Conservation (phyloP, 2,113 vertebrate species). For the Thermophis baileyi region DNA sequence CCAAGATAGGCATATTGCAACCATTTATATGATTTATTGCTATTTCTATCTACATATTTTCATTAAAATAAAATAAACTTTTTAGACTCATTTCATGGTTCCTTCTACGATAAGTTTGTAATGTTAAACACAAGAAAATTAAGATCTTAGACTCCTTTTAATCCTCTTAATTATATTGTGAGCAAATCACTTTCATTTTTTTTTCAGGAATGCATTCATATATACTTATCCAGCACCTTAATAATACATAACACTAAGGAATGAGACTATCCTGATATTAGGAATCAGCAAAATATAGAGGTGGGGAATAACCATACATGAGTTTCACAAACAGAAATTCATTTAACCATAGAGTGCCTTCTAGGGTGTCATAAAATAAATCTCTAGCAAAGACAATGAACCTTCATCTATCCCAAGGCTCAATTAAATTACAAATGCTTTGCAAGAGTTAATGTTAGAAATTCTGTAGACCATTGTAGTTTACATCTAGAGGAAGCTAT, state of each 20-base stretch:
- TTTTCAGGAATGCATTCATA: neutral
- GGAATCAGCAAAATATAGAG: neutral
- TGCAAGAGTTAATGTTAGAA: neutral
- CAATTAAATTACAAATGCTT: neutral
- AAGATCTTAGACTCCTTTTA: neutral
- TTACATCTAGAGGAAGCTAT: neutral
- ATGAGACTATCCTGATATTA: neutral
- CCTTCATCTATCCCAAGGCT: neutral
- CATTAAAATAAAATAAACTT: neutral
- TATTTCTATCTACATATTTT: neutral
- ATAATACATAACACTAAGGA: neutral
- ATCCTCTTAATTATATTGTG: neutral
- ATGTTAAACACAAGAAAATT: neutral
- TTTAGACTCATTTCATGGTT: neutral
- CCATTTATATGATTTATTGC: neutral
- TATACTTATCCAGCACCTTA: neutral
- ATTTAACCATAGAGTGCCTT: neutral
- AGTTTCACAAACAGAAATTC: neutral
- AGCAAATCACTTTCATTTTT: neutral
- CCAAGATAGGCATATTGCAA: neutral
- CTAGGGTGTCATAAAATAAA: neutral
- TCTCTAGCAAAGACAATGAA: neutral
- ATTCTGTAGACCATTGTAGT: neutral
- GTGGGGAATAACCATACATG: neutral
- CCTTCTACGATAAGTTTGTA: neutral